Percentiles rank a stretch among this genome's conserved stretches.
phyloP scores from a whole-genome alignment of 2,888 invertebrate species.

The Pyrgus malvae region DNA sequence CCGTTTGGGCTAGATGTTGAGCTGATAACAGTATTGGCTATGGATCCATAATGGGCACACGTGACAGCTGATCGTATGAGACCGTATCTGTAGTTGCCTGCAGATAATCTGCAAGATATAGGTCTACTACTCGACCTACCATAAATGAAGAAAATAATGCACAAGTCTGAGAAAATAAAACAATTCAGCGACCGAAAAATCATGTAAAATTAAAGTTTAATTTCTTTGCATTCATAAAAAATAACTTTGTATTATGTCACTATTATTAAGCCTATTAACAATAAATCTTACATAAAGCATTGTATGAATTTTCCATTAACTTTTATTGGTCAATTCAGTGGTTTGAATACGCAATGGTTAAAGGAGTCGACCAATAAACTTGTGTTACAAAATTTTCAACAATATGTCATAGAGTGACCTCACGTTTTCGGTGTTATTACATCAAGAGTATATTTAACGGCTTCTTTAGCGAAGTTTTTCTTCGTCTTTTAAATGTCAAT shows the following conservation, averaged over 20 bases:
- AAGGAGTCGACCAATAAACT: conserved; percentile 3
- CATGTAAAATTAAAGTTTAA: no score
- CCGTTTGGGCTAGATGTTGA: no score
- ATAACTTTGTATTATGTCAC: neutral
- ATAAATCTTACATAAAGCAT: conserved; percentile 5
- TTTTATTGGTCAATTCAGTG: conserved; percentile 6
- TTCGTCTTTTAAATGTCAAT: neutral
- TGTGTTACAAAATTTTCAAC: conserved; percentile 5
- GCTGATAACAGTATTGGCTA: no score
- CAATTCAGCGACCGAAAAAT: no score
- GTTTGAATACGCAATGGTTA: neutral
- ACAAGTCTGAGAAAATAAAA: no score
- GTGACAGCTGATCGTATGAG: no score
- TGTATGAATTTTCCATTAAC: conserved; percentile 1
- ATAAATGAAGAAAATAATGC: no score
- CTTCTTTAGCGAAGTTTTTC: conserved; percentile 1
- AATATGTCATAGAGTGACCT: conserved; percentile 5
- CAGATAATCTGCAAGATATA: no score
- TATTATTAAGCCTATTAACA: neutral
- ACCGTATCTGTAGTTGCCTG: no score
- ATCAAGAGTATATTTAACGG: conserved; percentile 5
- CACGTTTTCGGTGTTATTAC: neutral
- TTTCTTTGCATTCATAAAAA: no score
- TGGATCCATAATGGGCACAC: no score
- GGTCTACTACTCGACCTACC: no score